Percentiles rank a stretch among this genome's conserved stretches.
phyloP scores from a whole-genome alignment of 2,797 vertebrate genomes.

The Pseudochromis fuscus region DNA sequence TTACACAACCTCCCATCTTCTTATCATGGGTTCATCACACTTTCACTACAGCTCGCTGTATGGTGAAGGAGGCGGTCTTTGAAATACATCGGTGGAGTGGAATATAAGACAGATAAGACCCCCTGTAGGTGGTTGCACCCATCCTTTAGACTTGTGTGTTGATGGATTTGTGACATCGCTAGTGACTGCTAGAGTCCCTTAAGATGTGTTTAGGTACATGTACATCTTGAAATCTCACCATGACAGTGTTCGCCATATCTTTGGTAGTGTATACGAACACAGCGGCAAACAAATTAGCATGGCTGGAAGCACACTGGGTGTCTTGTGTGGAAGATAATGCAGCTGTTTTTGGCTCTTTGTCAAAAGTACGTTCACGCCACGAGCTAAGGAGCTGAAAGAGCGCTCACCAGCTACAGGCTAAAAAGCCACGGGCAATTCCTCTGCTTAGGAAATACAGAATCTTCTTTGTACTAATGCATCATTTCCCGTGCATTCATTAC shows the following conservation, averaged over 20 bases:
- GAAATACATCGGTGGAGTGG: slow-evolving; percentile 6
- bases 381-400: slow-evolving; percentile 14
- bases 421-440: slow-evolving; percentile 20
- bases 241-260: too few species aligned
- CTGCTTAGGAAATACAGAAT: slow-evolving; percentile 27
- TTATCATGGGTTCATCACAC: slow-evolving; percentile 59
- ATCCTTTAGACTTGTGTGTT: background rate
- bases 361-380: slow-evolving; percentile 15
- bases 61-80: slow-evolving; percentile 12
- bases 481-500: slow-evolving; percentile 46
- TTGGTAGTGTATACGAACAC: background rate
- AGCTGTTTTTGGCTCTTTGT: slow-evolving; percentile 1
- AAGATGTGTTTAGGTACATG: too few species aligned
- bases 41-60: slow-evolving; percentile 20
- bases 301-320: background rate
- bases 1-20: slow-evolving; percentile 65
- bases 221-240: too few species aligned
- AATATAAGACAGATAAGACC: background rate
- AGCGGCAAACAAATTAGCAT: background rate
- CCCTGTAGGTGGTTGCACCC: background rate
- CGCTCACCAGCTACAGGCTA: slow-evolving; percentile 32
- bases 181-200: background rate
- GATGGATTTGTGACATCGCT: slow-evolving; percentile 1
- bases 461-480: slow-evolving; percentile 35
- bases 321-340: background rate